phyloP scores from a whole-genome alignment of 2,113 vertebrate genomes.

The Dromaius novaehollandiae region DNA sequence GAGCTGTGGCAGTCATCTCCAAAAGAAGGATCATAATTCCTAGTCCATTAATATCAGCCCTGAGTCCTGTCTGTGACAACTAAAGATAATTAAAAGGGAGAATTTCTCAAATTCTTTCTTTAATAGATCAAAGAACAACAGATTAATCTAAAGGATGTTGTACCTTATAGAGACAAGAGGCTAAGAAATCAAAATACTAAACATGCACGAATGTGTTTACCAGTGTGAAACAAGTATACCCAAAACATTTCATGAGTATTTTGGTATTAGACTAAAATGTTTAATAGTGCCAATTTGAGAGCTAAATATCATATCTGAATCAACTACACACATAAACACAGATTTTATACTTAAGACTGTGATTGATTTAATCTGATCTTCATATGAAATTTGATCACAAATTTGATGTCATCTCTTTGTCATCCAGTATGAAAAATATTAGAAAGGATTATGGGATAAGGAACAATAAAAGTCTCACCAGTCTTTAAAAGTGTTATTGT shows the following conservation, averaged over 20 bases:
- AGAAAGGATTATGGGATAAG: not conserved
- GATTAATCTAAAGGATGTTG: not conserved
- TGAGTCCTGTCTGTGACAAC: not conserved
- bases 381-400: not conserved
- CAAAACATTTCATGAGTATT: not conserved
- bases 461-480: not conserved
- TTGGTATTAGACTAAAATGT: not conserved
- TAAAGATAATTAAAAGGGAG: not conserved
- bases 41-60: not conserved
- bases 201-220: not conserved
- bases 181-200: not conserved
- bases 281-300: not conserved
- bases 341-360: not conserved
- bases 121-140: not conserved
- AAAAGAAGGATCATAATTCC: not conserved
- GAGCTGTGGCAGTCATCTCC: not conserved
- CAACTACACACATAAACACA: not conserved
- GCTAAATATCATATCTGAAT: not conserved
- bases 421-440: not conserved
- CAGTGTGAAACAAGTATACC: not conserved
- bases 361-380: not conserved
- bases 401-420: not conserved
- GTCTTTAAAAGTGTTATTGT: not conserved
- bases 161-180: not conserved
- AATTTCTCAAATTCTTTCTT: not conserved